These are phyloP conservation scores for Aquatica leii DNA, from an alignment of 2,888 invertebrate species.

Conservation along the genomic window DNA sequence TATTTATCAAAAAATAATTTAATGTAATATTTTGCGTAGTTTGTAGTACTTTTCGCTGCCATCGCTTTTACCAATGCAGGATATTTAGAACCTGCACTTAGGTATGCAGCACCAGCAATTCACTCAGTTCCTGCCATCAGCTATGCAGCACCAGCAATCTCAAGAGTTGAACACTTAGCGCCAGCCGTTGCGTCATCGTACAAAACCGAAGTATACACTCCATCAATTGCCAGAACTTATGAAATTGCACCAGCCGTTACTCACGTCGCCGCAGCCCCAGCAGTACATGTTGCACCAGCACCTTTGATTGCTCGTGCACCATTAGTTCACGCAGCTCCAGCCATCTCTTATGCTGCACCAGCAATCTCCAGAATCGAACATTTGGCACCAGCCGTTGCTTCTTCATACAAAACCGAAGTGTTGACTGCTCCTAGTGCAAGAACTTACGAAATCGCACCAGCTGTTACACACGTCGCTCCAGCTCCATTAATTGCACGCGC, in stretches of 20 bases:
- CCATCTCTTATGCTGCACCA: background rate
- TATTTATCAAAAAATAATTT: too few relatives aligned
- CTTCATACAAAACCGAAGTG: conserved; percentile 5
- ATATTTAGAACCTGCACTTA: background rate
- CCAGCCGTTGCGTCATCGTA: background rate
- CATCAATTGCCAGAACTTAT: background rate
- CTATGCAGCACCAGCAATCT: background rate
- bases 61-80: background rate
- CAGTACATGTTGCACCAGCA: too few relatives aligned
- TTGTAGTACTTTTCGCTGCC: too few relatives aligned
- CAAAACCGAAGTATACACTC: background rate
- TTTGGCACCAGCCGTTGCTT: background rate
- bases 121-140: background rate
- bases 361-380: conserved; percentile 9
- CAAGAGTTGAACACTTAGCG: background rate
- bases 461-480: background rate
- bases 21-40: too few relatives aligned
- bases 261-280: background rate
- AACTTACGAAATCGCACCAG: conserved; percentile 6
- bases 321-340: too few relatives aligned
- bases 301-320: too few relatives aligned
- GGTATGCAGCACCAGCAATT: background rate
- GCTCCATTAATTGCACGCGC: too few relatives aligned
- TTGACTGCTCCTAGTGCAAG: background rate
- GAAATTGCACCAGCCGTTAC: background rate